Conservation (phyloP, 2,888 invertebrate genomes). For the Craniophora ligustri region DNA sequence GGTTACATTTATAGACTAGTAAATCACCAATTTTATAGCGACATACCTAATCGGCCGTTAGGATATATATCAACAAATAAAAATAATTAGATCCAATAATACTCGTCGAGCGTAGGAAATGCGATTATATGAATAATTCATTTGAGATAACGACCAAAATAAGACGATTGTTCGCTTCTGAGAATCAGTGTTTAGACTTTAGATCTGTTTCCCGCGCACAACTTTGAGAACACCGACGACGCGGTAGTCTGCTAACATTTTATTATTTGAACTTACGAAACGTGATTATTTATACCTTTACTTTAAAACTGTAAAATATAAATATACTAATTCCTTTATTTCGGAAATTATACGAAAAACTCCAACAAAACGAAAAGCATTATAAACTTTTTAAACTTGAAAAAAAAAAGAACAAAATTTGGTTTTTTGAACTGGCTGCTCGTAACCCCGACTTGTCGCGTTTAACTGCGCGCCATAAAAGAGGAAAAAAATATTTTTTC, state of each 20-base stretch:
- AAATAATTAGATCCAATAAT: slow-evolving; percentile 70
- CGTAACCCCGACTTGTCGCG: slow-evolving; percentile 68
- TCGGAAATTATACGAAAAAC: slow-evolving; percentile 2
- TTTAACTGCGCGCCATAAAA: slow-evolving; percentile 74
- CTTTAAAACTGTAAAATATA: too few relatives aligned
- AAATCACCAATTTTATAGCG: slow-evolving; percentile 46
- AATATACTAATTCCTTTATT: neutral
- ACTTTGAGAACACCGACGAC: slow-evolving; percentile 32
- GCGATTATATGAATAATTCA: slow-evolving; percentile 83
- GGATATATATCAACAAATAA: slow-evolving; percentile 54
- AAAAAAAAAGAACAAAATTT: slow-evolving; percentile 45
- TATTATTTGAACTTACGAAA: slow-evolving; percentile 5
- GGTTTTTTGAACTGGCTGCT: slow-evolving; percentile 64
- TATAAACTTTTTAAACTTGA: slow-evolving; percentile 26
- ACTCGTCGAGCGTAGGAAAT: slow-evolving; percentile 73
- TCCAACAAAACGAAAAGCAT: slow-evolving; percentile 12
- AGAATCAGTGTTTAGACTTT: slow-evolving; percentile 72
- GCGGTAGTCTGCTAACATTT: slow-evolving; percentile 17
- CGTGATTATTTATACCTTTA: neutral
- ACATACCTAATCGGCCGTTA: slow-evolving; percentile 29
- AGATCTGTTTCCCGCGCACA: slow-evolving; percentile 60
- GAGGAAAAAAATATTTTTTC: slow-evolving; percentile 60
- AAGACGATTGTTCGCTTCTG: slow-evolving; percentile 81
- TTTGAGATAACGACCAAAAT: slow-evolving; percentile 78
- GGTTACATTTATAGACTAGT: slow-evolving; percentile 15